phyloP scores from a whole-genome alignment of 2,797 vertebrate genomes.

The Melanotaenia pygmaea region DNA sequence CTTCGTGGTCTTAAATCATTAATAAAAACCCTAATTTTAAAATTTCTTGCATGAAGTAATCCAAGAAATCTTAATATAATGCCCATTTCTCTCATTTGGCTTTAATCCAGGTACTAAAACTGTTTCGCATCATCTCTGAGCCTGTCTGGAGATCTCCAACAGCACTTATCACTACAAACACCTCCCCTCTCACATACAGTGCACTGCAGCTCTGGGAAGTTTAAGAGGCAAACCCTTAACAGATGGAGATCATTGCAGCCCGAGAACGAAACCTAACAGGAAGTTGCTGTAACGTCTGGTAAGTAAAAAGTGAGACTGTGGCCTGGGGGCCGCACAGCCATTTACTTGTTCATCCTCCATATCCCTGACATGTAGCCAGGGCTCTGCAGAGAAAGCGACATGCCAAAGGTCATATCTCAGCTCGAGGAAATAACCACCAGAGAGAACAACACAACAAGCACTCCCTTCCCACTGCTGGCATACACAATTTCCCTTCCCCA shows the following conservation, averaged over 20 bases:
- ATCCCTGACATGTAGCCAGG: conserved; percentile 27
- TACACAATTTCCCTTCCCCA: conserved; percentile 55
- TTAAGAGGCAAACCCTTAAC: conserved; percentile 55
- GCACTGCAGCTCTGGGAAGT: conserved; percentile 31
- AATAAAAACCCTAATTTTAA: conserved; percentile 20
- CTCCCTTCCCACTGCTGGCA: conserved; percentile 43
- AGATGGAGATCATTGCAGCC: conserved; percentile 55
- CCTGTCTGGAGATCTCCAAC: conserved; percentile 22
- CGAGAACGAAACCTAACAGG: conserved; percentile 41
- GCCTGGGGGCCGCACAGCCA: conserved; percentile 42
- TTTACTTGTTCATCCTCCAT: conserved; percentile 31
- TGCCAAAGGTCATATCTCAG: conserved; percentile 64
- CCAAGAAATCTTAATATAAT: conserved; percentile 2
- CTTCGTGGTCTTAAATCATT: background rate
- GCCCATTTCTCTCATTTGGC: conserved; percentile 25
- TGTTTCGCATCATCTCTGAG: conserved; percentile 31
- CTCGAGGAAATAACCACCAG: conserved; percentile 67
- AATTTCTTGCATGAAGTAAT: conserved; percentile 8
- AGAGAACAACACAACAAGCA: conserved; percentile 65
- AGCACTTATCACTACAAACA: conserved; percentile 44
- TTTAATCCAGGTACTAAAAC: conserved; percentile 20
- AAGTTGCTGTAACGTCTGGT: conserved; percentile 43
- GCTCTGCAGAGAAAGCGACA: conserved; percentile 45
- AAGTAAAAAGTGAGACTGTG: conserved; percentile 22
- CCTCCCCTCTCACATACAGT: conserved; percentile 38